These are phyloP conservation scores for Apamea monoglypha DNA, from an alignment of 2,888 invertebrate species.

Conservation along the genomic window DNA sequence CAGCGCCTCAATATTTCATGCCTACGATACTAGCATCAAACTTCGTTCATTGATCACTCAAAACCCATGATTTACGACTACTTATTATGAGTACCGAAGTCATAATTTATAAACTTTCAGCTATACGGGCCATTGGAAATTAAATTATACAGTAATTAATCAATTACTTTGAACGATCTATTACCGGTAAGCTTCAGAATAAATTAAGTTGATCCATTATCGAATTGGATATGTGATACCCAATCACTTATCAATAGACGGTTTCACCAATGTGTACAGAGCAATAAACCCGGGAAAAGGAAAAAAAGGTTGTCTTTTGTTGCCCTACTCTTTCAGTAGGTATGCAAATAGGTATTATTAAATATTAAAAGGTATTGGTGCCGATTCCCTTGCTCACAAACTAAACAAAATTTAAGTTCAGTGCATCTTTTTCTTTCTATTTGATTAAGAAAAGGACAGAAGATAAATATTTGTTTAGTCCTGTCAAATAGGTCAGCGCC, in stretches of 20 bases:
- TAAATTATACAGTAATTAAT: constrained; percentile 67
- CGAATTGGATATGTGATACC: constrained; percentile 63
- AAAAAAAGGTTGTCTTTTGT: constrained; percentile 54
- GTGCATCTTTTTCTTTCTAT: too few species aligned
- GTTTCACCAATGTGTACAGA: constrained; percentile 39
- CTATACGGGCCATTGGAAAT: constrained; percentile 47
- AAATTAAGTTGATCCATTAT: constrained; percentile 68
- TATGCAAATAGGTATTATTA: constrained; percentile 41
- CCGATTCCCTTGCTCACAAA: too few species aligned
- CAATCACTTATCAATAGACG: constrained; percentile 62
- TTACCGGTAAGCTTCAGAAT: constrained; percentile 54
- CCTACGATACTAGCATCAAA: constrained; percentile 9
- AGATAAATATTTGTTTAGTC: too few species aligned
- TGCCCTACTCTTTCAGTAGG: constrained; percentile 5
- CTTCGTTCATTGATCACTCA: constrained; percentile 42
- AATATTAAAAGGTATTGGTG: constrained; percentile 56
- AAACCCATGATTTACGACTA: constrained; percentile 56
- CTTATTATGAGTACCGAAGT: constrained; percentile 56
- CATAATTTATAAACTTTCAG: constrained; percentile 64
- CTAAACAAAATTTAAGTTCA: too few species aligned
- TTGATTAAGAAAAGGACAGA: too few species aligned
- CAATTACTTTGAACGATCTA: constrained; percentile 66
- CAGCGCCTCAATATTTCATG: neutral
- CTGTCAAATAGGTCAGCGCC: too few species aligned
- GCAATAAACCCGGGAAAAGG: constrained; percentile 19